Conservation (phyloP, 1,140 invertebrate species). For the Leptoteleia sp. region DNA sequence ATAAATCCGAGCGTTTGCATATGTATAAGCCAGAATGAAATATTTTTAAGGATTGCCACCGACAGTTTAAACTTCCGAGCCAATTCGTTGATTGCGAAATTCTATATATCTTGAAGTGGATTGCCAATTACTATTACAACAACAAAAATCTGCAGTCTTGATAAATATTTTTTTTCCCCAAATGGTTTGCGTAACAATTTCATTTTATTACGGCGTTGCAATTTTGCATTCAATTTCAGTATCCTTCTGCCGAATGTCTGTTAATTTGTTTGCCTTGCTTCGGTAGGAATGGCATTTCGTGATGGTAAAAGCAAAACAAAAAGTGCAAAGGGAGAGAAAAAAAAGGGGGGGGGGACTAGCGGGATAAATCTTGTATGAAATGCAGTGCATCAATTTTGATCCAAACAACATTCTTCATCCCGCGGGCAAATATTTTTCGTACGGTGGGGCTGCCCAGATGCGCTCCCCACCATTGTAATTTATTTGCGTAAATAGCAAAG, state of each 20-base stretch:
- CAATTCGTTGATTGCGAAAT: neutral
- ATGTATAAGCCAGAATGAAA: too few relatives aligned
- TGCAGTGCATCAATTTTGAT: slow-evolving; percentile 2
- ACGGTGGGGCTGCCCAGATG: too few relatives aligned
- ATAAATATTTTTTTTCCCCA: neutral
- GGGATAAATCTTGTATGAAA: slow-evolving; percentile 5
- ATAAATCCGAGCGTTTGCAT: too few relatives aligned
- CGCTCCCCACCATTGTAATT: slow-evolving; percentile 20
- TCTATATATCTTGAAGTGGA: slow-evolving; percentile 11
- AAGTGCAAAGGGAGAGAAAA: too few relatives aligned
- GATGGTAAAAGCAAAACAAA: too few relatives aligned
- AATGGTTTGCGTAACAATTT: slow-evolving; percentile 1
- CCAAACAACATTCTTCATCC: slow-evolving; percentile 3
- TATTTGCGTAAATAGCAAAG: slow-evolving; percentile 30
- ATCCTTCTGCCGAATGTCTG: neutral
- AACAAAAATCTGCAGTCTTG: too few relatives aligned
- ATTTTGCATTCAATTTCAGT: neutral
- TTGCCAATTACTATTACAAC: slow-evolving; percentile 14
- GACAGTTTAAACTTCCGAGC: slow-evolving; percentile 3
- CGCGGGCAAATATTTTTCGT: slow-evolving; percentile 1
- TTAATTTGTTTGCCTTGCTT: slow-evolving; percentile 1
- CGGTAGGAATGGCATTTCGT: neutral
- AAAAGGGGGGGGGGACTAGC: too few relatives aligned
- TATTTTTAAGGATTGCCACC: neutral
- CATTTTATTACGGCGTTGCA: neutral